Evolutionary conservation across 1,140 invertebrate species (phyloP).

Genomic region (Neodiprion fabricii): DNA sequence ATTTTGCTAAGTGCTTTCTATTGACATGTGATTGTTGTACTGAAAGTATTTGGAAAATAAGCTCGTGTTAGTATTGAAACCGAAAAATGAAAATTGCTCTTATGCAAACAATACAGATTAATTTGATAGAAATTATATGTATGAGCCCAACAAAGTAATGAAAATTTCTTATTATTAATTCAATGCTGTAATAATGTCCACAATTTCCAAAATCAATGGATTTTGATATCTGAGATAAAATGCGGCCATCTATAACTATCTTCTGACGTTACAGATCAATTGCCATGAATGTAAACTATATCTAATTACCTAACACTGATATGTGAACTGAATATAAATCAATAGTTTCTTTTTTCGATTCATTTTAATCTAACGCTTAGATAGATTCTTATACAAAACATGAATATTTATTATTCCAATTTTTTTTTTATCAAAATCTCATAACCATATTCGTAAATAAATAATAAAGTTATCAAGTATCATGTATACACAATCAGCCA

Average conservation of each 20-base stretch:
- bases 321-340: not conserved
- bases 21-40: too few species aligned
- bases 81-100: not conserved
- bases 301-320: conserved; percentile 40
- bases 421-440: not conserved
- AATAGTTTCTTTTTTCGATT: not conserved
- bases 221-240: conserved; percentile 48
- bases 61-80: too few species aligned
- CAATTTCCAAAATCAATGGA: not conserved
- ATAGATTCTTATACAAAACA: not conserved
- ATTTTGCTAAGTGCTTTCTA: too few species aligned
- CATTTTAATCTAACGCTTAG: not conserved
- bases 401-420: not conserved
- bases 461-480: not conserved
- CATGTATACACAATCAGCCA: not conserved
- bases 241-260: conserved; percentile 49
- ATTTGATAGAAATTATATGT: not conserved
- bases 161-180: not conserved
- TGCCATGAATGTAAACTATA: conserved; percentile 42
- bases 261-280: conserved; percentile 41
- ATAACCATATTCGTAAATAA: not conserved
- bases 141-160: not conserved
- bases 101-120: not conserved
- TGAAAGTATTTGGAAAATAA: too few species aligned
- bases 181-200: not conserved